Conservation (phyloP, 2,888 invertebrate species). For the Nephrocerus scutellatus region DNA sequence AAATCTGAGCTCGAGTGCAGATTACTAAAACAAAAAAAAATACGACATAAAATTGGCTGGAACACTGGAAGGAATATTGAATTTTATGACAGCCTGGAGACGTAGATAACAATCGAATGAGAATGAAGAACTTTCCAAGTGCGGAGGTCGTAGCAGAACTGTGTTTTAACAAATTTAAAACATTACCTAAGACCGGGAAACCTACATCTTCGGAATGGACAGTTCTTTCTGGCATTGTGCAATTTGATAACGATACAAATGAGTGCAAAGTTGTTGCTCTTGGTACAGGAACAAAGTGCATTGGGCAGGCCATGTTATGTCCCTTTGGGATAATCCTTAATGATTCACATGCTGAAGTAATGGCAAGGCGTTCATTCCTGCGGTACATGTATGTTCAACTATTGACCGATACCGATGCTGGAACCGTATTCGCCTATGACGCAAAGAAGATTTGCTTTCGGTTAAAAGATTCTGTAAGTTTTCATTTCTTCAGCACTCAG, state of each 20-base stretch:
- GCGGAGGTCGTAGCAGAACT: constrained; percentile 51
- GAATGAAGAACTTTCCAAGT: constrained; percentile 17
- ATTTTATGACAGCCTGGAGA: no score
- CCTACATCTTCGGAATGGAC: constrained; percentile 75
- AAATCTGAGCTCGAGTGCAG: no score
- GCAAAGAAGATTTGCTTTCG: constrained; percentile 42
- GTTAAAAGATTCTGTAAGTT: constrained; percentile 56
- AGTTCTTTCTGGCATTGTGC: constrained; percentile 66
- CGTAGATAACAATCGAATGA: no score
- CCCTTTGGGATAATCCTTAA: constrained; percentile 64
- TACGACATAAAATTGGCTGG: no score
- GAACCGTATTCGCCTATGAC: constrained; percentile 40
- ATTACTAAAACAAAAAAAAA: no score
- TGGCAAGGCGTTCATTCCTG: constrained; percentile 75
- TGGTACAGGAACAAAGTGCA: constrained; percentile 88
- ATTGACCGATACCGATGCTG: constrained; percentile 32
- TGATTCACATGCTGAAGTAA: constrained; percentile 88
- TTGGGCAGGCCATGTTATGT: constrained; percentile 64
- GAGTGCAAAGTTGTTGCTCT: constrained; percentile 62
- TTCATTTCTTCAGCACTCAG: constrained; percentile 81
- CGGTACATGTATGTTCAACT: constrained; percentile 67
- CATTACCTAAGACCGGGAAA: constrained; percentile 72
- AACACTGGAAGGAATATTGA: no score
- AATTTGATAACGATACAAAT: constrained; percentile 44
- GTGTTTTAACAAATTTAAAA: constrained; percentile 56